These are phyloP conservation scores for Choloepus hoffmanni DNA, from an alignment of 2,113 vertebrate genomes.

Conservation along the genomic window DNA sequence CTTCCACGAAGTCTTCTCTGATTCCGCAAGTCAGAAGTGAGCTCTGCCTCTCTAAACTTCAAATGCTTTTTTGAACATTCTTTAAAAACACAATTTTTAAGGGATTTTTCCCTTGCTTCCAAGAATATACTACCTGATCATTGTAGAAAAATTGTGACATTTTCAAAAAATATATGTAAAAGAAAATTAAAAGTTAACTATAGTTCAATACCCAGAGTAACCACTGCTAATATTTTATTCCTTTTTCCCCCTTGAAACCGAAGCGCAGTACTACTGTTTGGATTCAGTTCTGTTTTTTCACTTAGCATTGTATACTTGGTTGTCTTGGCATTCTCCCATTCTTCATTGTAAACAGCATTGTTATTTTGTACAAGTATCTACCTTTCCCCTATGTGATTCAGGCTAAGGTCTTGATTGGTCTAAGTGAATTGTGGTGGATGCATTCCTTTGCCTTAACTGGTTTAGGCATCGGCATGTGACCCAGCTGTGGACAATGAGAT, in stretches of 20 bases:
- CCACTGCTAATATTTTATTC: neutral
- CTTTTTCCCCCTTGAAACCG: neutral
- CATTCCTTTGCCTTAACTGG: neutral
- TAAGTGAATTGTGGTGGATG: constrained; percentile 9
- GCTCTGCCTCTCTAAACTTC: neutral
- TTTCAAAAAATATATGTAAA: neutral
- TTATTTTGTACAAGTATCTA: neutral
- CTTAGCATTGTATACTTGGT: neutral
- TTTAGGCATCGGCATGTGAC: neutral
- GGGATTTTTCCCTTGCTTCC: neutral
- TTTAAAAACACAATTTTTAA: neutral
- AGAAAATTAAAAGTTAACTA: neutral
- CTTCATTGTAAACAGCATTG: constrained; percentile 9
- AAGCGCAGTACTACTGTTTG: neutral
- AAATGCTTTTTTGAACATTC: neutral
- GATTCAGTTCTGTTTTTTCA: neutral
- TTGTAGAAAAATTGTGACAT: neutral
- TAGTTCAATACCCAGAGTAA: neutral
- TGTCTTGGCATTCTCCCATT: neutral
- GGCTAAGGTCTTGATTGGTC: neutral
- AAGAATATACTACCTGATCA: neutral
- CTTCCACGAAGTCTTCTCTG: neutral
- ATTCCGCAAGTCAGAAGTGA: neutral
- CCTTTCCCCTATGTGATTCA: neutral
- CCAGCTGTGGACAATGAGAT: neutral